Evolutionary conservation across 2,113 vertebrate species (phyloP), one percentile per base, ranked within the genome.

Genomic region (Lates calcarifer): DNA sequence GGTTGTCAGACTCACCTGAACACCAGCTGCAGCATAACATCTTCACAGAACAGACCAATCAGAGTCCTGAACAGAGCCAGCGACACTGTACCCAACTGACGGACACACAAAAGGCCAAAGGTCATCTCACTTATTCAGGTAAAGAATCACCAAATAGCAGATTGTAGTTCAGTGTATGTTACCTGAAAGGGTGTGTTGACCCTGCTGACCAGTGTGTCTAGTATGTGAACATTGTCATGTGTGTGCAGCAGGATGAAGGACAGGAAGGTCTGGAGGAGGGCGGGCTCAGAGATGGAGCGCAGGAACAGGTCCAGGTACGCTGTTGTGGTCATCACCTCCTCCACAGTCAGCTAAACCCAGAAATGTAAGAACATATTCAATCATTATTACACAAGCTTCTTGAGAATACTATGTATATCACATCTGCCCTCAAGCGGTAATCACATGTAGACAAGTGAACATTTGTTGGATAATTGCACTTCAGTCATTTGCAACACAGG

Each of bases 171-270:
- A 11, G 20, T n/a, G 29, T n/a, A n/a, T 10, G 90, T 91, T 93
- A 99, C 98, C 96, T 95, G 97, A 91, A 99, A 99, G 0, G 98
- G 98, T 0, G 98, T 99, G 94, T 99, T 99, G 92, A 99, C 96
- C 9, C 98, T 88, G 94, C 98, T 98, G 6, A 98, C 97, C 22
- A 99, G 96, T 0, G 97, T 98, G 84, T 99, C 98, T 29, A 99
- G 93, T 74, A 99, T 96, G 83, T 96, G 96, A 57, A 99, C 96
- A 0, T 96, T 97, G 92, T 99, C 98, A 0, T 99, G 97, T 8
- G 91, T 93, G 91, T 99, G 97, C 83, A 97, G 92, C 58, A 99
- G 94, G 92, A 99, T 96, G 74, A 99, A 99, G 35, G 95, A 95
- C 47, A 99, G 96, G 90, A 99, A 99, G 87, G 95, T 97, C 91